Base-by-base conservation (phyloP, 2,888 invertebrate species). In the Ichneumon xanthorius region DNA sequence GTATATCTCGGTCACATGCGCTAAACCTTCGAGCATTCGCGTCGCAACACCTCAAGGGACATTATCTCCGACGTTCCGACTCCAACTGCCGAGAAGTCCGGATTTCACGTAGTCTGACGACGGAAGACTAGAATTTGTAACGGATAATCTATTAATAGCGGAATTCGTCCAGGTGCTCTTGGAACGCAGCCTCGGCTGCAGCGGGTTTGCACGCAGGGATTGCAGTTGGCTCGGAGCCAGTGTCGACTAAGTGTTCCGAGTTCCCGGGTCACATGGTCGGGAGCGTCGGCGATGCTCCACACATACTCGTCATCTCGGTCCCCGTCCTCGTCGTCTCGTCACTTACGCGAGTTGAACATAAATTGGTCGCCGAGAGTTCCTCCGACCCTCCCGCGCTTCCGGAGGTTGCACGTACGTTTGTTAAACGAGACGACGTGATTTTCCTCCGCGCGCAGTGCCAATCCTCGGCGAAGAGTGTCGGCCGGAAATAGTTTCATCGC, bases 141-240 rank as follows among this genome's bases (percentile, higher is more conserved):
- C 82, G 88, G 88, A 89, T 90, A 90, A 92, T 92, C 89, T 89
- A 90, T 92, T 90, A 91, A 90, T 90, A 87, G 88, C 84, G 87
- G 86, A 88, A 89, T 88, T 89, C 88, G 89, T 90, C 86, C 90
- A 90, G 90, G 90, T 92, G 89, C 88, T 88, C 88, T 90, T 88
- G 89, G 90, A 90, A 91, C 90, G 89, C 87, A 88, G 87, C 61
- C 40, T 61, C 85, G 77, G 85, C 89, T 87, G 89, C 86, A 87
- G 89, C 88, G 81, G 86, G 82, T 84, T 87, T 87, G 87, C 86
- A 55, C 48, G 91, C 91, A 89, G 86, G 87, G 91, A 92, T 92
- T 92, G 90, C 88, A 90, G 88, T 89, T 92, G 92, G 92, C 91
- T 76, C 50, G 4, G 37, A 45, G 91, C 92, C 92, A 92, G 80